These are phyloP conservation scores for Sitophilus oryzae DNA, from an alignment of 1,140 invertebrate species.

Conservation along the genomic window DNA sequence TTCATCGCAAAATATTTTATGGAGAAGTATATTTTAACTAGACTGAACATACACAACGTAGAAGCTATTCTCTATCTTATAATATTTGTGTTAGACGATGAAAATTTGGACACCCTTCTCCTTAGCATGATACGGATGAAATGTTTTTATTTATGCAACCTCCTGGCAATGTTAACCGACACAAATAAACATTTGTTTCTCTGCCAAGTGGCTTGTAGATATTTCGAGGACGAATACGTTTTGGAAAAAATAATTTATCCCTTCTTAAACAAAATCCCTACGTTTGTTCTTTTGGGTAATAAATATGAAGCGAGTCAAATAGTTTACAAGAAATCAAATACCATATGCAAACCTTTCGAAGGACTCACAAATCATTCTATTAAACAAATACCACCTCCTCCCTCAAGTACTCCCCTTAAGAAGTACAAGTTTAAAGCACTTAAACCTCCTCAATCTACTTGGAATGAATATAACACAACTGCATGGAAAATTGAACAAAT, in stretches of 20 bases:
- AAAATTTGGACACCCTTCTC: slow-evolving; percentile 31
- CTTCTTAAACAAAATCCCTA: slow-evolving; percentile 44
- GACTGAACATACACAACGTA: slow-evolving; percentile 29
- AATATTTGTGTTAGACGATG: slow-evolving; percentile 28
- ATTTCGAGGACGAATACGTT: slow-evolving; percentile 46
- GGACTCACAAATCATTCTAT: slow-evolving; percentile 12
- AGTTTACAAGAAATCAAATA: slow-evolving; percentile 40
- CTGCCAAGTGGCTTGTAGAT: slow-evolving; percentile 29
- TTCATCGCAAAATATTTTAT: slow-evolving; percentile 15
- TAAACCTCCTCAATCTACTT: slow-evolving; percentile 18
- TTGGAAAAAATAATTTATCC: slow-evolving; percentile 46
- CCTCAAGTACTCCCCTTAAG: slow-evolving; percentile 32
- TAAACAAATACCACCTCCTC: slow-evolving; percentile 8
- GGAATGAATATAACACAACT: not conserved
- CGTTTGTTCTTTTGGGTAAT: slow-evolving; percentile 39
- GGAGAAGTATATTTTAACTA: slow-evolving; percentile 18
- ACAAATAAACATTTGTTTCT: slow-evolving; percentile 35
- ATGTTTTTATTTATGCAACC: slow-evolving; percentile 24
- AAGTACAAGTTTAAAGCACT: slow-evolving; percentile 43
- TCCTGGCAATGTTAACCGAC: slow-evolving; percentile 18
- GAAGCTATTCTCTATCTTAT: slow-evolving; percentile 26
- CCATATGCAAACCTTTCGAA: slow-evolving; percentile 40
- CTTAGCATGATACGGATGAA: slow-evolving; percentile 45
- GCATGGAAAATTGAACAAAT: slow-evolving; percentile 30
- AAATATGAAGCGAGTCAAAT: slow-evolving; percentile 28